Percentiles rank a stretch among this genome's conserved stretches.
These are phyloP conservation scores for Catagonus wagneri DNA, from an alignment of 2,113 vertebrate genomes.

Conservation along the genomic window DNA sequence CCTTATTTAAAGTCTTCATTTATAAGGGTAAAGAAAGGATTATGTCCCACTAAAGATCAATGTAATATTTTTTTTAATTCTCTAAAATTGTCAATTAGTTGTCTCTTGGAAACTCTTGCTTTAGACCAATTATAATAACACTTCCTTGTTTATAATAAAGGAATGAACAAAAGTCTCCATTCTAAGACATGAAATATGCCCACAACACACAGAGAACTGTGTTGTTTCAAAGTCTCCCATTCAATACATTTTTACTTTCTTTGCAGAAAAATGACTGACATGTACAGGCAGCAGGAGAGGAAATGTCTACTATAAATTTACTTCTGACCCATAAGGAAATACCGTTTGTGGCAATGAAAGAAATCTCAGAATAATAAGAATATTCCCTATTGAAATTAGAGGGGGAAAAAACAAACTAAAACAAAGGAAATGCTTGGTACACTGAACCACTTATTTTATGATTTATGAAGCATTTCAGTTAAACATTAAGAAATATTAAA, in stretches of 20 bases:
- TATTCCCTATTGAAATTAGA: neutral
- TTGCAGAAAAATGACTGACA: constrained; percentile 44
- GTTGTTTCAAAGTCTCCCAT: constrained; percentile 48
- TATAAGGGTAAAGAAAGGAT: neutral
- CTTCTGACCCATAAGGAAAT: neutral
- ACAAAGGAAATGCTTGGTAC: neutral
- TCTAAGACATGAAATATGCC: constrained; percentile 2
- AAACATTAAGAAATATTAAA: neutral
- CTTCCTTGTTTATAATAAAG: neutral
- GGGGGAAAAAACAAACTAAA: neutral
- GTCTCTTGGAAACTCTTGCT: neutral
- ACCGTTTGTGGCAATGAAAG: neutral
- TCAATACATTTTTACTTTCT: constrained; percentile 39
- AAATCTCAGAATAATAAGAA: constrained; percentile 21
- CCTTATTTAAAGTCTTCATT: constrained; percentile 12
- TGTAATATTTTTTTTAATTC: constrained; percentile 32
- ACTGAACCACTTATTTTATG: neutral
- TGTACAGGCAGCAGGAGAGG: neutral
- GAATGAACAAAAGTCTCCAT: constrained; percentile 48
- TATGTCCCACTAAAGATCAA: neutral
- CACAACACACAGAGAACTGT: neutral
- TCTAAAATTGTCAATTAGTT: neutral
- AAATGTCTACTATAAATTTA: constrained; percentile 7
- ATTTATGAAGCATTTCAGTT: constrained; percentile 11
- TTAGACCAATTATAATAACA: neutral